Evolutionary conservation across 2,797 vertebrate genomes (phyloP).

Genomic region (Mus minutoides): DNA sequence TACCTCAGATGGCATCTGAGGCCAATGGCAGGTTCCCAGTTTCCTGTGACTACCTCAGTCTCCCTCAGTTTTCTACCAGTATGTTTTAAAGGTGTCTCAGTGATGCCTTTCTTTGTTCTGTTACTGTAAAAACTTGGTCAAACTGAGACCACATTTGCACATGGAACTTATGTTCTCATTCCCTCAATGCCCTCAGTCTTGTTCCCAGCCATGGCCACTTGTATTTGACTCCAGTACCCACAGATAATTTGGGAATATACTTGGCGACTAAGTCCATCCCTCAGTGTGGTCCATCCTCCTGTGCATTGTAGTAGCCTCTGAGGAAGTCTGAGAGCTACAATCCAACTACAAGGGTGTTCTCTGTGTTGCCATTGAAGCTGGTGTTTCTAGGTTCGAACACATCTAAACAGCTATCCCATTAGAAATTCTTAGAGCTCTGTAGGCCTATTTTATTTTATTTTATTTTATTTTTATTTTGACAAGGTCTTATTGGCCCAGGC

Average conservation of each 20-base stretch:
- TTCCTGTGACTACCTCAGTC: not conserved
- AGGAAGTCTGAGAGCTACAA: not conserved
- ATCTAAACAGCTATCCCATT: not conserved
- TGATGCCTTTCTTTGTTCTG: not conserved
- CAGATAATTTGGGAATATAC: not conserved
- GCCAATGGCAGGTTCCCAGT: not conserved
- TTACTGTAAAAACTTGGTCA: not conserved
- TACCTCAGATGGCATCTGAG: not conserved
- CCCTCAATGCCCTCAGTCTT: not conserved
- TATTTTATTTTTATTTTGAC: not conserved
- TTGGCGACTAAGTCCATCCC: not conserved
- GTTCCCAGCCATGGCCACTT: not conserved
- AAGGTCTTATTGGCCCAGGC: not conserved
- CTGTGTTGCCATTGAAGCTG: not conserved
- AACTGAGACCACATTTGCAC: not conserved
- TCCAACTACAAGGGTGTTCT: not conserved
- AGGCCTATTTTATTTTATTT: not conserved
- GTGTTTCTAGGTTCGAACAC: not conserved
- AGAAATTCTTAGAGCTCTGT: not conserved
- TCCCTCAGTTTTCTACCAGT: not conserved
- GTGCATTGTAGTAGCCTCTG: not conserved
- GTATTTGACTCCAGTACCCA: no score
- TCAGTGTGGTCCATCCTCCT: fast-evolving
- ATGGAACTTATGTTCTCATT: not conserved
- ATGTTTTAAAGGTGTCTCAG: not conserved